Evolutionary conservation across 2,888 invertebrate genomes (phyloP).

Genomic region (Germaria angustata): DNA sequence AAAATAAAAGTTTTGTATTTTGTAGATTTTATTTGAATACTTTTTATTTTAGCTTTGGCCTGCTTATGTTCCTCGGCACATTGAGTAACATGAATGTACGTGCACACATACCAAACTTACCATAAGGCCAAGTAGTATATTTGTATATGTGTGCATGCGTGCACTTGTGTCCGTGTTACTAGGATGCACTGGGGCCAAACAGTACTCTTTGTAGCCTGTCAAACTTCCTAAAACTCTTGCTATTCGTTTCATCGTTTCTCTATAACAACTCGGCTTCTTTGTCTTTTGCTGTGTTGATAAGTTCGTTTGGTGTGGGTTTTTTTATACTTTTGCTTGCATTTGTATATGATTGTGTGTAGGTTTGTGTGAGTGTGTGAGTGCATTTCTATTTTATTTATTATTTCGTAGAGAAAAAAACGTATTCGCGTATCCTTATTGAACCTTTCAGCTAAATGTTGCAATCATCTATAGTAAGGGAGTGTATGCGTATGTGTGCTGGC

Average conservation of each 20-base stretch:
- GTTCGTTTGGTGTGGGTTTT: slow-evolving; percentile 34
- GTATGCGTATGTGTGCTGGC: neutral
- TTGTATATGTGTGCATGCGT: slow-evolving; percentile 18
- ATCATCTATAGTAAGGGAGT: slow-evolving; percentile 30
- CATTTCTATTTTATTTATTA: slow-evolving; percentile 50
- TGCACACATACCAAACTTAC: neutral
- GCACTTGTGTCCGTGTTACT: slow-evolving; percentile 18
- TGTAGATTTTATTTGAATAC: slow-evolving; percentile 63
- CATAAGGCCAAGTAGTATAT: neutral
- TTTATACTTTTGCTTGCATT: slow-evolving; percentile 9
- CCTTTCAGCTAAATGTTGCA: slow-evolving; percentile 58
- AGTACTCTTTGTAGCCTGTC: slow-evolving; percentile 17
- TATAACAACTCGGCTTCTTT: slow-evolving; percentile 53
- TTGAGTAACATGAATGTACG: neutral
- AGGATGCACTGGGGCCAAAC: slow-evolving; percentile 42
- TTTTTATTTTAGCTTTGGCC: slow-evolving; percentile 64
- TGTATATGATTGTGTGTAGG: neutral
- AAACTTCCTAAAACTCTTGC: slow-evolving; percentile 47
- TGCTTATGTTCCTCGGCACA: slow-evolving; percentile 51
- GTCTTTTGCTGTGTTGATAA: slow-evolving; percentile 61
- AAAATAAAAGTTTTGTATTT: slow-evolving; percentile 51
- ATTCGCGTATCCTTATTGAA: slow-evolving; percentile 64
- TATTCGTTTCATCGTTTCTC: slow-evolving; percentile 15
- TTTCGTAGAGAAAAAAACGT: slow-evolving; percentile 34
- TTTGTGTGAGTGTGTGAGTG: neutral